Evolutionary conservation across 2,113 vertebrate genomes (phyloP).

Genomic region (Taxidea taxus): DNA sequence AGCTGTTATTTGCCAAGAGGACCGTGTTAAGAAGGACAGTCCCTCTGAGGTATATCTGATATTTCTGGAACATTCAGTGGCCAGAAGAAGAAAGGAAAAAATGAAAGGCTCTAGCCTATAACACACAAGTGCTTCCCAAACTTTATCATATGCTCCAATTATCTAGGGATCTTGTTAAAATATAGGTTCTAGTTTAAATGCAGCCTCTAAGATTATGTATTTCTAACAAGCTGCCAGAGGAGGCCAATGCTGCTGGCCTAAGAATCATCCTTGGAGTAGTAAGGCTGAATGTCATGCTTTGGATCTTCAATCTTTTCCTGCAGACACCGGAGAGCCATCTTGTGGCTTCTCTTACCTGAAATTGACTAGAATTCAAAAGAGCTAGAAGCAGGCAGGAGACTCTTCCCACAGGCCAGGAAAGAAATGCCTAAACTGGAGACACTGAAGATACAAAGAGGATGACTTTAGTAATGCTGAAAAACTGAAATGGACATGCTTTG

Average conservation of each 20-base stretch:
- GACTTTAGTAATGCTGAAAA: not conserved
- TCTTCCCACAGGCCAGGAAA: not conserved
- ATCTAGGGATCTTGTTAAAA: not conserved
- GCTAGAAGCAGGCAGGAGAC: not conserved
- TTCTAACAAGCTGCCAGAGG: not conserved
- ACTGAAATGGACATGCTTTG: not conserved
- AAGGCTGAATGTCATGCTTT: not conserved
- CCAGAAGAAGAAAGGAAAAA: not conserved
- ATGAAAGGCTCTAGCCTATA: not conserved
- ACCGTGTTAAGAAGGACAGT: not conserved
- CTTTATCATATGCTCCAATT: not conserved
- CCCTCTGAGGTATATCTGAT: not conserved
- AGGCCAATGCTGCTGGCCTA: not conserved
- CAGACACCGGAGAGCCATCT: not conserved
- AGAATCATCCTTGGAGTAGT: not conserved
- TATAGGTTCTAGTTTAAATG: not conserved
- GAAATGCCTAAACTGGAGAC: not conserved
- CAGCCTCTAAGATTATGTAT: not conserved
- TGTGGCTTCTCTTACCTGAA: not conserved
- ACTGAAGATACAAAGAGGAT: not conserved
- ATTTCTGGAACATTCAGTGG: conserved; percentile 32
- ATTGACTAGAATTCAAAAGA: not conserved
- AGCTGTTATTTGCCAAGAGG: conserved; percentile 9
- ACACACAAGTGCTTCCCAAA: not conserved
- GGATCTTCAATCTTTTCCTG: not conserved